Evolutionary conservation across 2,113 vertebrate species (phyloP).

Genomic region (Mungos mungo): DNA sequence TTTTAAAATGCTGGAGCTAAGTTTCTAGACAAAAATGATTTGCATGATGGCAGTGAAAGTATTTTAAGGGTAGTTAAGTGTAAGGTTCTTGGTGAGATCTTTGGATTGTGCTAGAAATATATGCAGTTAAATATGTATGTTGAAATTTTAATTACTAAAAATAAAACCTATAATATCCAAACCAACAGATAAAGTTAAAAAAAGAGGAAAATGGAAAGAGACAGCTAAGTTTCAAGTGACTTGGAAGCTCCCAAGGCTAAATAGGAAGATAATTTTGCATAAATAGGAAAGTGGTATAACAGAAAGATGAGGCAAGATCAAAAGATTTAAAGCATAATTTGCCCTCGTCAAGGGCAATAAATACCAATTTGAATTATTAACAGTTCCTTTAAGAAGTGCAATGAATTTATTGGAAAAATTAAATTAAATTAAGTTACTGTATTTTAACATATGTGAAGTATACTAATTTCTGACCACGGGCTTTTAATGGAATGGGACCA

Average conservation of each 20-base stretch:
- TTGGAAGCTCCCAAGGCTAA: not conserved
- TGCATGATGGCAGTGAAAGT: not conserved
- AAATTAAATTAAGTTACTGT: not conserved
- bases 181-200: not conserved
- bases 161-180: not conserved
- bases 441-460: not conserved
- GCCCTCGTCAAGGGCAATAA: not conserved
- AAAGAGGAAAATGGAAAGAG: not conserved
- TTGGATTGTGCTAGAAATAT: not conserved
- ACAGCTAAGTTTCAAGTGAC: not conserved
- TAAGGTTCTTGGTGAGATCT: not conserved
- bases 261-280: not conserved
- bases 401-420: not conserved
- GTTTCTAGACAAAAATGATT: not conserved
- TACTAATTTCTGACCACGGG: not conserved
- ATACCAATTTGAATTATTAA: not conserved
- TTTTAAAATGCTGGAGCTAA: not conserved
- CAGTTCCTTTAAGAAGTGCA: not conserved
- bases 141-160: conserved; percentile 54
- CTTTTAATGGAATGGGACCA: not conserved
- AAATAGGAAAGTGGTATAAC: not conserved
- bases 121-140: not conserved
- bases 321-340: not conserved
- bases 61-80: not conserved
- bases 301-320: not conserved